These are phyloP conservation scores for Drosophila littoralis DNA, from an alignment of 1,140 invertebrate genomes.

Conservation along the genomic window DNA sequence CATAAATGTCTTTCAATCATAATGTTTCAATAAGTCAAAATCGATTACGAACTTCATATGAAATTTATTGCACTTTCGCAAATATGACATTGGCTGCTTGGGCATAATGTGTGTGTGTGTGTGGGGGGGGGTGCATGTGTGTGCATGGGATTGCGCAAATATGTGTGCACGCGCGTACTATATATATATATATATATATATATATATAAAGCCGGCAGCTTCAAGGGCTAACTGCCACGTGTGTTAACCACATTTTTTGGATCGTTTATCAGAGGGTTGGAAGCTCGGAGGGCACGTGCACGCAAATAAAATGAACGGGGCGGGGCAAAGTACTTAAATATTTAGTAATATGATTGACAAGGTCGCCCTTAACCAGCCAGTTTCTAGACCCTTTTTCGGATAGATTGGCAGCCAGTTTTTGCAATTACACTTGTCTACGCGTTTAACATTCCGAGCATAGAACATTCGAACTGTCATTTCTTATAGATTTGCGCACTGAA, in stretches of 20 bases:
- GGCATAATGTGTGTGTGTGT: constrained; percentile 4
- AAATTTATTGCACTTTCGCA: constrained; percentile 83
- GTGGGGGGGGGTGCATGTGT: too few species aligned
- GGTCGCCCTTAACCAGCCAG: neutral
- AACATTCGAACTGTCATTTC: neutral
- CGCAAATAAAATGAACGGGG: constrained; percentile 53
- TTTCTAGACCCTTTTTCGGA: neutral
- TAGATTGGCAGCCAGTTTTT: neutral
- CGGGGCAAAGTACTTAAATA: constrained; percentile 60
- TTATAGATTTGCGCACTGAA: neutral
- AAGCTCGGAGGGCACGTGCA: constrained; percentile 6
- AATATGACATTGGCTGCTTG: constrained; percentile 78
- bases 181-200: neutral
- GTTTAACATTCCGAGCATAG: neutral
- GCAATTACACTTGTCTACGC: constrained; percentile 3
- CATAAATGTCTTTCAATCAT: constrained; percentile 84
- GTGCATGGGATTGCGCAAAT: constrained; percentile 11
- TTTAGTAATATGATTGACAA: constrained; percentile 72
- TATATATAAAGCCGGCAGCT: constrained; percentile 18
- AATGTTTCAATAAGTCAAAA: constrained; percentile 84
- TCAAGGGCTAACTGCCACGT: constrained; percentile 44
- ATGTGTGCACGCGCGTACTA: constrained; percentile 1
- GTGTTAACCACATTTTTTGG: constrained; percentile 66
- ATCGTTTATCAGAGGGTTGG: constrained; percentile 56
- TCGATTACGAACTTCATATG: constrained; percentile 84